Conservation (phyloP, 2,113 vertebrate species). For the Xenopus tropicalis region UCB_Xtro_10.0 CM004450.2:47745501-47746000, state of each 20-base stretch:
- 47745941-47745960: background rate
- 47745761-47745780: constrained; percentile 56
- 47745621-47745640: background rate
- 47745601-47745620: constrained; percentile 6
- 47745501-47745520: no score
- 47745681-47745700: constrained; percentile 45
- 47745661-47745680: constrained; percentile 26
- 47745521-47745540: background rate
- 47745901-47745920: background rate
- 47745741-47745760: constrained; percentile 52
- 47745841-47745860: background rate
- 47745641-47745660: background rate
- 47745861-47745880: constrained; percentile 5
- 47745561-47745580: background rate
- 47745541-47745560: background rate
- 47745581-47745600: background rate
- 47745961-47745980: background rate
- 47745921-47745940: background rate
- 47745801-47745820: constrained; percentile 42
- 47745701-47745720: constrained; percentile 47
- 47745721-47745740: constrained; percentile 48
- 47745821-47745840: constrained; percentile 24
- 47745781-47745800: constrained; percentile 41
- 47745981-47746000: no score
- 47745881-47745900: background rate